Conservation (phyloP, 37 sponge, comb jelly and placozoan genomes). For the Spongilla lacustris region DNA sequence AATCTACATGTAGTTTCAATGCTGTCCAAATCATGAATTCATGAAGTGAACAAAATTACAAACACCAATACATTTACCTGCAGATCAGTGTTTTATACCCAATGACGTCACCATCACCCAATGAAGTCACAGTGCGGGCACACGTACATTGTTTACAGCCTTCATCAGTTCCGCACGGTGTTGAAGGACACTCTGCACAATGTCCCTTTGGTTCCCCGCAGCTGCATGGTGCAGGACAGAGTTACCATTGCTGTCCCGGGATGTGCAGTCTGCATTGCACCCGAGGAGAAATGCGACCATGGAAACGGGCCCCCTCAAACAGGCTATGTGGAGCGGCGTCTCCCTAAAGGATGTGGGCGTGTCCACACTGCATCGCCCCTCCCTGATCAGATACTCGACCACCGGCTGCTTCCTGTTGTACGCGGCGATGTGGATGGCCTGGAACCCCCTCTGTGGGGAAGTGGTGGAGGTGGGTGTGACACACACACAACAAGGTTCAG, state of each 20-base stretch:
- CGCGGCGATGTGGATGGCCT: constrained; percentile 37
- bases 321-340: constrained; percentile 12
- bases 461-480: not conserved
- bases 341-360: constrained; percentile 1
- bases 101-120: not conserved
- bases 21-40: no score
- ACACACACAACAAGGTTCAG: no score
- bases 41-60: no score
- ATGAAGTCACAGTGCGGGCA: not conserved
- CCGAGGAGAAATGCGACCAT: not conserved
- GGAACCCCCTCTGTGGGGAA: constrained; percentile 25
- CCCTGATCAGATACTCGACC: not conserved
- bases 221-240: constrained; percentile 34
- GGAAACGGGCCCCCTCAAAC: constrained; percentile 1
- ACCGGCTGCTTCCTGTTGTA: constrained; percentile 1
- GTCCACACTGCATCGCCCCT: constrained; percentile 1
- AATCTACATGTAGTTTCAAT: no score
- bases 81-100: no score
- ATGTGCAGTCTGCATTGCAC: not conserved
- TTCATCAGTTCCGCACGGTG: not conserved
- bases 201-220: not conserved
- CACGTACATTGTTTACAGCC: not conserved
- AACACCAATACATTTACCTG: no score
- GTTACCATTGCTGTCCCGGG: constrained; percentile 17
- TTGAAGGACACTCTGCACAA: constrained; percentile 8